Conservation (phyloP, 2,888 invertebrate species). For the Lasioglossum figueresi region DNA sequence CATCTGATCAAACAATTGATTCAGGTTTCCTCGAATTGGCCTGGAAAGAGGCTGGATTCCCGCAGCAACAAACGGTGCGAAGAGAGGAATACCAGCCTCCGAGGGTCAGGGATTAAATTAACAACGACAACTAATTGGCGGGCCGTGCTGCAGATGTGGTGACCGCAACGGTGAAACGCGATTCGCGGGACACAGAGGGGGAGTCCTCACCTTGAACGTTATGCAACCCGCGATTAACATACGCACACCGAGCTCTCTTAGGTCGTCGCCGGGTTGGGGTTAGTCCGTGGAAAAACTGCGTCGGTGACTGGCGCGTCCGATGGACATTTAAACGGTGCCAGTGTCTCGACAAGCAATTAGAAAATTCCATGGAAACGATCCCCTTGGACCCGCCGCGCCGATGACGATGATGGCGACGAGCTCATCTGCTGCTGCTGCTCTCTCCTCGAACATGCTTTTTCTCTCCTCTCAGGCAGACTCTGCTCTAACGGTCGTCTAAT, state of each 20-base stretch:
- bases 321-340: slow-evolving; percentile 47
- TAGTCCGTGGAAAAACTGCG: slow-evolving; percentile 46
- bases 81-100: not conserved
- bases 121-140: slow-evolving; percentile 58
- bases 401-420: not conserved
- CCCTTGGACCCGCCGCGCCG: slow-evolving; percentile 7
- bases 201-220: slow-evolving; percentile 78
- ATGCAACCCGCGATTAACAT: slow-evolving; percentile 71
- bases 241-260: slow-evolving; percentile 39
- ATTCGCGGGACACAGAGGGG: slow-evolving; percentile 48
- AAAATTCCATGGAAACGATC: slow-evolving; percentile 56
- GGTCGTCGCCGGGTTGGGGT: slow-evolving; percentile 43
- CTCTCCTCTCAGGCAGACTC: not conserved
- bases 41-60: not conserved
- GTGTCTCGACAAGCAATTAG: slow-evolving; percentile 51
- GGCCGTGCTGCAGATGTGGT: slow-evolving; percentile 39
- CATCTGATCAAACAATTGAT: not conserved
- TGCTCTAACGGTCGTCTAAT: slow-evolving; percentile 52
- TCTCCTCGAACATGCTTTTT: slow-evolving; percentile 22
- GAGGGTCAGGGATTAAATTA: slow-evolving; percentile 65
- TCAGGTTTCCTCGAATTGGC: not conserved
- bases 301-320: slow-evolving; percentile 1
- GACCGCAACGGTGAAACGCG: slow-evolving; percentile 41
- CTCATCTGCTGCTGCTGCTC: slow-evolving; percentile 18
- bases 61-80: not conserved